phyloP scores from a whole-genome alignment of 2,797 vertebrate species.

The Anguilla anguilla region DNA sequence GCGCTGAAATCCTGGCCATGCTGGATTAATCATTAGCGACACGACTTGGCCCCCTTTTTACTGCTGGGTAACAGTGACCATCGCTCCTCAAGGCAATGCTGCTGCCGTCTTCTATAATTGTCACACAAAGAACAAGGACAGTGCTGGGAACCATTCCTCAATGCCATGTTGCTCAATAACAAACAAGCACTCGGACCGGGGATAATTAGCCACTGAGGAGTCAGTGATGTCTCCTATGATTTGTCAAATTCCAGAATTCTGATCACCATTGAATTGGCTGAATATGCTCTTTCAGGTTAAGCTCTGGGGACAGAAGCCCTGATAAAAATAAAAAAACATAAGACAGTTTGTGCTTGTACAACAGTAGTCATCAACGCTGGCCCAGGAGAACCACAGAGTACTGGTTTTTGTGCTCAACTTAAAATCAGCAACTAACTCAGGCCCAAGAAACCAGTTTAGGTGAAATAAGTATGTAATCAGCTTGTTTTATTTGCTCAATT shows the following conservation, averaged over 20 bases:
- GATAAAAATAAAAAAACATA: not conserved
- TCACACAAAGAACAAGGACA: not conserved
- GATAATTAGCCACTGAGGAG: not conserved
- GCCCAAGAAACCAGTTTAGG: not conserved
- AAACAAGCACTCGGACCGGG: not conserved
- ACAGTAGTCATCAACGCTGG: not conserved
- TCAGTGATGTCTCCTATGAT: not conserved
- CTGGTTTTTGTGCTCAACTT: not conserved
- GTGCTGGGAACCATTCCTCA: not conserved
- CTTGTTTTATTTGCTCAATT: not conserved
- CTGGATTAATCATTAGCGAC: slow-evolving; percentile 6
- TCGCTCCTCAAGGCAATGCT: not conserved
- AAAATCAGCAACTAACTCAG: not conserved
- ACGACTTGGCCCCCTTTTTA: not conserved
- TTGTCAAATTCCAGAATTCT: not conserved
- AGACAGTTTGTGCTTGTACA: not conserved
- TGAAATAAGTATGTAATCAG: not conserved
- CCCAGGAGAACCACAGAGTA: not conserved
- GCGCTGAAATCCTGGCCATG: not conserved
- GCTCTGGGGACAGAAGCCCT: not conserved
- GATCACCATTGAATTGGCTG: not conserved
- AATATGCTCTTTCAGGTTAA: not conserved
- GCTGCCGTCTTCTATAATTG: not conserved
- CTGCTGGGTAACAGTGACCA: not conserved
- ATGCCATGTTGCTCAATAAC: not conserved